These are phyloP conservation scores for Silvanus unidentatus DNA, from an alignment of 2,888 invertebrate species.

Conservation along the genomic window DNA sequence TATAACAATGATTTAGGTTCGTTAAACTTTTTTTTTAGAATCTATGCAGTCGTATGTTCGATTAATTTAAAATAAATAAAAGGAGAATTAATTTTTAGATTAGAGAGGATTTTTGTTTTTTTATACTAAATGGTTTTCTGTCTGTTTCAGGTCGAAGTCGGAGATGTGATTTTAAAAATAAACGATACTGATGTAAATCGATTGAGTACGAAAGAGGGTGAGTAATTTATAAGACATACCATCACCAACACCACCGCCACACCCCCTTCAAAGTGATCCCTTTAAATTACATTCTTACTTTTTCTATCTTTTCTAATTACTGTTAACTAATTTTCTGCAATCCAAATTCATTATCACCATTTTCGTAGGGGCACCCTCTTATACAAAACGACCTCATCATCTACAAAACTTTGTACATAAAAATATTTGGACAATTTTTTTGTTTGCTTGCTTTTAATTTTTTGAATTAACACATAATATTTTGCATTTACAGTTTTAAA, in stretches of 20 bases:
- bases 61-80: too few relatives aligned
- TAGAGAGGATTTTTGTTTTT: too few relatives aligned
- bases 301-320: slow-evolving; percentile 9
- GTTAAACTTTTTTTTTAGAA: too few relatives aligned
- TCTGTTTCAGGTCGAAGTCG: slow-evolving; percentile 80
- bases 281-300: slow-evolving; percentile 9
- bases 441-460: slow-evolving; percentile 9
- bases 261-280: too few relatives aligned
- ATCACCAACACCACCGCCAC: too few relatives aligned
- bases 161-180: slow-evolving; percentile 88
- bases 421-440: too few relatives aligned
- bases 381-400: slow-evolving; percentile 6
- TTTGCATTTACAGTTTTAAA: slow-evolving; percentile 72
- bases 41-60: too few relatives aligned
- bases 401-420: too few relatives aligned
- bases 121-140: slow-evolving; percentile 15
- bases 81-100: too few relatives aligned
- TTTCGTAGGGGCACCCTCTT: too few relatives aligned
- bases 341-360: neutral
- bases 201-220: slow-evolving; percentile 90
- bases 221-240: slow-evolving; percentile 28
- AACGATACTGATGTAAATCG: slow-evolving; percentile 90
- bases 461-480: slow-evolving; percentile 24
- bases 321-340: slow-evolving; percentile 11
- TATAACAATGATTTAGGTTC: too few relatives aligned